Evolutionary conservation across 2,797 vertebrate species (phyloP), one percentile per base, ranked within the genome.

Genomic region (Petrocephalus schoutedeni): DNA sequence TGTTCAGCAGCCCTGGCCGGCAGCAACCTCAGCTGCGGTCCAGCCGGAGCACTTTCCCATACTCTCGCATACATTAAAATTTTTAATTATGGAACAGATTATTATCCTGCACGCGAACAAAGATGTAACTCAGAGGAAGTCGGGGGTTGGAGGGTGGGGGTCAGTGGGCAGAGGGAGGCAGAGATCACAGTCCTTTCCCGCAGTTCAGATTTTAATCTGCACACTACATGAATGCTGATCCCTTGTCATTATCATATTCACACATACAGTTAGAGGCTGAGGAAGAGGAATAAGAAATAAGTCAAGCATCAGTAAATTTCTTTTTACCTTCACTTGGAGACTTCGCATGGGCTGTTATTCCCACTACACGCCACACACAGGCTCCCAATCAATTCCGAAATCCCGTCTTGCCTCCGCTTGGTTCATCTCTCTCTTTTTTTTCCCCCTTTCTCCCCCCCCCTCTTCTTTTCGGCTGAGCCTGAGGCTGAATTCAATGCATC

Each of bases 251-350:
- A 90, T 84, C 1, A 16, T 82, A 80, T 67, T 74, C 88, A n/a
- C 32, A 23, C 12, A 19, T 61, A 74, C 53, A 80, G 32, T 49
- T 36, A 23, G 56, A n/a, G 6, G 74, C 74, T 12, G 36, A 14
- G 21, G 77, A 86, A 56, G 49, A 85, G 9, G 9, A 77, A 61
- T 84, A 57, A 77, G 21, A 56, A 64, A 61, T 59, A 23, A 91
- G 90, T 89, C 89, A 89, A 71, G 53, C 86, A 67, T 51, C 74
- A 41, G 87, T 32, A 7, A 82, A 89, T 87, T 74, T 82, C 19
- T 64, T 88, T 95, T 97, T 97, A 98, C 97, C 97, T 98, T 51
- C 94, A 91, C 92, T 92, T 88, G 89, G 93, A 93, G 89, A 94
- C 95, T 96, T 94, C 88, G 88, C 92, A 90, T 92, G 51, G 91